phyloP scores from a whole-genome alignment of 1,140 invertebrate genomes.

The Drosophila lacteicornis region DNA sequence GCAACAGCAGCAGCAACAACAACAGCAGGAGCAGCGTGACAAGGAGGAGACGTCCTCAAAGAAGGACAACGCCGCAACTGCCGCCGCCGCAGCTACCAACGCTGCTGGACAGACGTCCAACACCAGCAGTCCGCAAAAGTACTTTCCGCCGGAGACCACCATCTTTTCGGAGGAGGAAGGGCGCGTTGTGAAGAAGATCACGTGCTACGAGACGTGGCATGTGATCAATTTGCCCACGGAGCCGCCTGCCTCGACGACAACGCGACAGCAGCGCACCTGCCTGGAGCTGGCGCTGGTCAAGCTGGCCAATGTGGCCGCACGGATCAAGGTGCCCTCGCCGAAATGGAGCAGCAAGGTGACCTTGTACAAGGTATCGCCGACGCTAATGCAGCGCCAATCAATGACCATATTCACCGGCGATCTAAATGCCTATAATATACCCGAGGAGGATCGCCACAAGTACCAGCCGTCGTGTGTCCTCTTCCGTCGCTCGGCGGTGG shows the following conservation, averaged over 20 bases:
- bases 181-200: conserved; percentile 83
- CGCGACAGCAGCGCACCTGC: conserved; percentile 65
- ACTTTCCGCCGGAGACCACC: conserved; percentile 76
- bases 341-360: conserved; percentile 82
- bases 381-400: conserved; percentile 56
- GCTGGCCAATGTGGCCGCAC: conserved; percentile 70
- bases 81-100: neutral
- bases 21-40: conserved; percentile 13
- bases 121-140: conserved; percentile 33
- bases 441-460: conserved; percentile 74
- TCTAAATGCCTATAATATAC: conserved; percentile 71
- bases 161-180: conserved; percentile 75
- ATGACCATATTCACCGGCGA: conserved; percentile 79
- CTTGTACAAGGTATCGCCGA: conserved; percentile 71
- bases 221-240: conserved; percentile 70
- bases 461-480: conserved; percentile 83
- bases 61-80: neutral
- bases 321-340: conserved; percentile 61
- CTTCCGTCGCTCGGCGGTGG: conserved; percentile 64
- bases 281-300: conserved; percentile 75
- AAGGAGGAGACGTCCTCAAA: conserved; percentile 6
- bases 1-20: neutral
- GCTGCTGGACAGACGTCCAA: neutral
- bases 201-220: conserved; percentile 84
- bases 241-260: neutral